Evolutionary conservation across 2,888 invertebrate genomes (phyloP).

Genomic region (Chalcosyrphus nemorum): DNA sequence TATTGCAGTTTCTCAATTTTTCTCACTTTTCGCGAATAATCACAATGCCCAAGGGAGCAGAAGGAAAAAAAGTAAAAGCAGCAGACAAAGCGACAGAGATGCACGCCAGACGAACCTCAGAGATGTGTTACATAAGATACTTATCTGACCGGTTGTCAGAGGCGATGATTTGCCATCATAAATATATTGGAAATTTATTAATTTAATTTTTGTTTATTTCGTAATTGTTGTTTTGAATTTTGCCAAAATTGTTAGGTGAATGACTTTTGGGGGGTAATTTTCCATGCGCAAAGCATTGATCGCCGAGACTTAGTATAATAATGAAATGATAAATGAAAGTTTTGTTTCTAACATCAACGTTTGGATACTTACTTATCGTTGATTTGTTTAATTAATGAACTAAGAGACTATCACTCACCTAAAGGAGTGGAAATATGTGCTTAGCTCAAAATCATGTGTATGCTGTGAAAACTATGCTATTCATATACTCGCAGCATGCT

Average conservation of each 20-base stretch:
- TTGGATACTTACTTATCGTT: too few species aligned
- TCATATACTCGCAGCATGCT: too few species aligned
- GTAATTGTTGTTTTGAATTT: neutral
- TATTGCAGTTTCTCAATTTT: slow-evolving; percentile 5
- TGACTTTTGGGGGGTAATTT: neutral
- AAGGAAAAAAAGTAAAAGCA: too few species aligned
- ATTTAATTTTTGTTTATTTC: slow-evolving; percentile 7
- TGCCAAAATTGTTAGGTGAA: neutral
- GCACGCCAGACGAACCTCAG: neutral
- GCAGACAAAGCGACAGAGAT: neutral
- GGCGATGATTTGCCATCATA: slow-evolving; percentile 22
- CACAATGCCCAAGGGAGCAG: neutral
- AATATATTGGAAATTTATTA: slow-evolving; percentile 12
- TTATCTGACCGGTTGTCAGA: slow-evolving; percentile 23
- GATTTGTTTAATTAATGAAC: too few species aligned
- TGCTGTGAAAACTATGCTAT: too few species aligned
- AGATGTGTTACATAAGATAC: slow-evolving; percentile 23
- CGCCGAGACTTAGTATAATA: neutral
- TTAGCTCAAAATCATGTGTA: too few species aligned
- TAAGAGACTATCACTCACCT: too few species aligned
- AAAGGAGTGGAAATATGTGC: too few species aligned
- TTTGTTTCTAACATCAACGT: too few species aligned
- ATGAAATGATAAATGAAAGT: neutral
- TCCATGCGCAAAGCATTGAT: neutral
- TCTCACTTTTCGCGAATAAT: neutral